These are phyloP conservation scores for Typhlichthys subterraneus DNA, from an alignment of 2,797 vertebrate genomes.

Conservation along the genomic window DNA sequence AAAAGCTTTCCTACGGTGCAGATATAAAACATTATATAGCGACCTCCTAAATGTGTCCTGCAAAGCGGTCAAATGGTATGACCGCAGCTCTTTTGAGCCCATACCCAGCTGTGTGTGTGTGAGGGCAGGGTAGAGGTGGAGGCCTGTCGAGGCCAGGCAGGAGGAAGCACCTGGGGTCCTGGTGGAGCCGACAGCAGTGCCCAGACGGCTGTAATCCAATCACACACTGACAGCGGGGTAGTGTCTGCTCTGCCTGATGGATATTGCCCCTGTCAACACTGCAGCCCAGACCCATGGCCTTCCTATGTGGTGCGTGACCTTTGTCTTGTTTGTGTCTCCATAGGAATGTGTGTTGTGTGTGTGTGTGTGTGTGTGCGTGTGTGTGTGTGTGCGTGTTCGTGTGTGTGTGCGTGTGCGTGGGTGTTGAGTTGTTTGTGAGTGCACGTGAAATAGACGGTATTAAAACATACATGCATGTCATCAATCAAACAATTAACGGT, in stretches of 20 bases:
- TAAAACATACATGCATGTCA: constrained; percentile 39
- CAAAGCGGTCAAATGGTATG: background rate
- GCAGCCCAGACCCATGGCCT: constrained; percentile 33
- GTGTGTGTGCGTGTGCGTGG: constrained; percentile 1
- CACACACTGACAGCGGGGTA: constrained; percentile 59
- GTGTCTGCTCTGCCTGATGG: constrained; percentile 75
- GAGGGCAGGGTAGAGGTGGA: constrained; percentile 28
- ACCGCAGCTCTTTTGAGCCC: constrained; percentile 8
- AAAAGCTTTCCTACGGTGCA: constrained; percentile 12
- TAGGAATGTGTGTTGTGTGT: constrained; percentile 3
- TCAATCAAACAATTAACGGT: background rate
- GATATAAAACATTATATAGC: background rate
- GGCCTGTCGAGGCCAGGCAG: constrained; percentile 38
- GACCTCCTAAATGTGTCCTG: background rate
- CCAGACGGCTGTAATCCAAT: constrained; percentile 61
- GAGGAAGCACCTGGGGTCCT: constrained; percentile 68
- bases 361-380: constrained; percentile 1
- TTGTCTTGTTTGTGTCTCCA: constrained; percentile 18
- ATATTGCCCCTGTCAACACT: constrained; percentile 72
- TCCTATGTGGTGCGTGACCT: constrained; percentile 5
- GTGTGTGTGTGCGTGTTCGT: background rate
- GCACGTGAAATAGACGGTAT: too few species aligned
- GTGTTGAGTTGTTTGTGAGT: background rate
- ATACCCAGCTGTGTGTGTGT: constrained; percentile 19
- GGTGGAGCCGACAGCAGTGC: constrained; percentile 38